A percentile compares a stretch with the other conserved stretches of the same genome.
Evolutionary conservation across 2,113 vertebrate species (phyloP).

Genomic region (Todiramphus chloris): DNA sequence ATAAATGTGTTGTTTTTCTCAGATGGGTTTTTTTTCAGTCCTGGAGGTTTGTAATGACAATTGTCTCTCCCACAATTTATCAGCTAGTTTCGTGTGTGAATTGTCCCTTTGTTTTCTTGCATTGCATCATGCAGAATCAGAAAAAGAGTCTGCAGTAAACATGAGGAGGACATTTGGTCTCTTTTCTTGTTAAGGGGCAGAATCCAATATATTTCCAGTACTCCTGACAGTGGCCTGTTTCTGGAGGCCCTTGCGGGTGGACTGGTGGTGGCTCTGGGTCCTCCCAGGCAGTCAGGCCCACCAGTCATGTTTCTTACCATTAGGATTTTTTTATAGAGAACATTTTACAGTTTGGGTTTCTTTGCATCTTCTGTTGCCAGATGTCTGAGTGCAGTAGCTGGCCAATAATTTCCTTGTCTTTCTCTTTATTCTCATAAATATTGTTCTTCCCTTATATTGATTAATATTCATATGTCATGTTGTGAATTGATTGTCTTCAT

Average conservation of each 20-base stretch:
- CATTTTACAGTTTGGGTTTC: not conserved
- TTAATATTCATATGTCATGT: not conserved
- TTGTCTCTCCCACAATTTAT: not conserved
- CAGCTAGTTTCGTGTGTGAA: not conserved
- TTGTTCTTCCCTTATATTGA: not conserved
- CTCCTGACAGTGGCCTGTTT: not conserved
- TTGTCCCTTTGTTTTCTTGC: not conserved
- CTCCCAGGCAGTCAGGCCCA: not conserved
- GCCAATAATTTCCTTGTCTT: not conserved
- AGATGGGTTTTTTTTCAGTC: not conserved
- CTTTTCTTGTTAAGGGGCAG: not conserved
- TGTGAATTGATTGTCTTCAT: not conserved
- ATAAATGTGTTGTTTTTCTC: not conserved
- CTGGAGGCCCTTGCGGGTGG: not conserved
- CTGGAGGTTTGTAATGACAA: not conserved
- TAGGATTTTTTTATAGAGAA: not conserved
- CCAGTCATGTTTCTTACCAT: not conserved
- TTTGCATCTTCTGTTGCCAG: not conserved
- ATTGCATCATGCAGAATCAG: not conserved
- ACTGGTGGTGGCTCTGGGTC: fast-evolving
- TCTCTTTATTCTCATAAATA: not conserved
- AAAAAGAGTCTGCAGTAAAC: not conserved
- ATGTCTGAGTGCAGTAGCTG: not conserved
- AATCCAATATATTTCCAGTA: not conserved
- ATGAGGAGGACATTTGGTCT: not conserved